phyloP scores from a whole-genome alignment of 2,113 vertebrate species.

The Pangasianodon gigas region DNA sequence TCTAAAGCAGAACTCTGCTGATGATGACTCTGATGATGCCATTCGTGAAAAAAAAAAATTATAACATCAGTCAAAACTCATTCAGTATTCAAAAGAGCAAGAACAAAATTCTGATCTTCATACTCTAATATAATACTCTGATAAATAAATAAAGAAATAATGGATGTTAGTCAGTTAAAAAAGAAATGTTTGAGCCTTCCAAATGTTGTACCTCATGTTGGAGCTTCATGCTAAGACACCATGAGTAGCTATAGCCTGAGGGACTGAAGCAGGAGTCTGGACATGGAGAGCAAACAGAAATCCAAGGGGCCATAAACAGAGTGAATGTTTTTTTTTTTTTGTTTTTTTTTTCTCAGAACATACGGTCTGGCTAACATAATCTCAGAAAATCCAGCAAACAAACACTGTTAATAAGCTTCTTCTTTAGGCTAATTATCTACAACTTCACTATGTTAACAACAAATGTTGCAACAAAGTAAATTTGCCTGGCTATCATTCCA shows the following conservation, averaged over 20 bases:
- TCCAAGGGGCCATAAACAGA: not conserved
- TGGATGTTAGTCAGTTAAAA: not conserved
- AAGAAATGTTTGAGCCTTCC: not conserved
- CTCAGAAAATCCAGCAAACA: not conserved
- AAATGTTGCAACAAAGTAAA: not conserved
- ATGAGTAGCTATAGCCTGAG: not conserved
- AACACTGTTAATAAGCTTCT: not conserved
- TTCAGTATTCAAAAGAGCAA: not conserved
- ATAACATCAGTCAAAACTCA: not conserved
- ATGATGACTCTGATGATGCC: no score
- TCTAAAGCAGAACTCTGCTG: not conserved
- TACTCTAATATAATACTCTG: not conserved
- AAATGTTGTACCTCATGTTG: not conserved
- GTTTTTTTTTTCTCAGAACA: not conserved
- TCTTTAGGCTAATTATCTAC: not conserved
- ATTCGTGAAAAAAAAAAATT: not conserved
- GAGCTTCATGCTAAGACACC: not conserved
- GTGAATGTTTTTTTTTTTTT: not conserved
- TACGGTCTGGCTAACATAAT: not conserved
- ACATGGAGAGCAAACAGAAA: not conserved
- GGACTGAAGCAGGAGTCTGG: not conserved
- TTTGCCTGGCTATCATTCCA: not conserved
- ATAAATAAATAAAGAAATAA: not conserved
- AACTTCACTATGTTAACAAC: not conserved
- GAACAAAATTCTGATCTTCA: not conserved